Base-by-base conservation (phyloP, 2,888 invertebrate species). In the Torymus auratus region DNA sequence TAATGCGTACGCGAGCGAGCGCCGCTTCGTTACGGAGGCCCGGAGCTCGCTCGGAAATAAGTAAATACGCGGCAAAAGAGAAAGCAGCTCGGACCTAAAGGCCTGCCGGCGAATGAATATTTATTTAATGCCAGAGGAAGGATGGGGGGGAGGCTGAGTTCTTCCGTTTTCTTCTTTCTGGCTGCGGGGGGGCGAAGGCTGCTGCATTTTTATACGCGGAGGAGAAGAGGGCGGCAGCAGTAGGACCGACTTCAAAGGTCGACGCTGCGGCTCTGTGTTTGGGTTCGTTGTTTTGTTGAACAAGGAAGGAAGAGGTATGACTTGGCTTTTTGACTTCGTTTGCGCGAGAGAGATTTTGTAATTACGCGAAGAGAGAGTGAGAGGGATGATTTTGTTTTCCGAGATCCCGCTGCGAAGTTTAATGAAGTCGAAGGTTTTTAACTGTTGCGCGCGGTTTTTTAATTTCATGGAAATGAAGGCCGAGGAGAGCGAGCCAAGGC, bases 1-100 rank as follows among this genome's bases (percentile, higher is more conserved):
- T 84, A 85, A 86, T 84, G 84, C 83, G 81, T 82, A 78, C 64
- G 71, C 28, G 28, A 28, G 28, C 28, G 7, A 7, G 28, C 28
- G 28, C 28, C 2, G 28, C 82, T 84, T 85, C 81, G 84, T 84
- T 85, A 83, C 84, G 84, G 78, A 73, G 81, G 82, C 53, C 78
- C 78, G 81, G 81, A 76, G 69, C 69, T 72, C 81, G 53, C 60
- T 64, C 28, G 68, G 78, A 84, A 83, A 84, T 83, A 84, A 85
- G 84, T 85, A 85, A 86, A 84, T 85, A 84, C 62, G 71, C 64
- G 28, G 58, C 69, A 73, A 82, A 74, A 68, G 62, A 74, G 20
- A 52, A 71, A n/a, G 77, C 64, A 56, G 23, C 61, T 61, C 50
- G 28, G 56, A 17, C 61, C 2, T 23, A 23, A 20, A 23, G 52